A percentile compares a stretch with the other conserved stretches of the same genome.
These are phyloP conservation scores for Drosophila albomicans DNA, from an alignment of 1,140 invertebrate genomes.

Conservation along the genomic window DNA sequence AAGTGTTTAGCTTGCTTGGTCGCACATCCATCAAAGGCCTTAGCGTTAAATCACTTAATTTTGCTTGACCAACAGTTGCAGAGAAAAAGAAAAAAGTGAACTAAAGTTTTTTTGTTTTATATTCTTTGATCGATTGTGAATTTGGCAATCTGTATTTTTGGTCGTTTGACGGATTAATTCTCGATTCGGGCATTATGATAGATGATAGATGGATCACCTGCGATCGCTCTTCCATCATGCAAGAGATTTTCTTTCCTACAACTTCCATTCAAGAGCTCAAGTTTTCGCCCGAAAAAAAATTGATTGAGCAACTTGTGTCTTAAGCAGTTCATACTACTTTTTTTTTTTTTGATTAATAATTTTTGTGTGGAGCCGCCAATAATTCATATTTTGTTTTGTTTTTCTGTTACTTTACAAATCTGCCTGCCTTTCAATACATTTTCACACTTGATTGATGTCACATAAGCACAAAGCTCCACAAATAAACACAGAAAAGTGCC, in stretches of 20 bases:
- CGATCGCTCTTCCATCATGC: constrained; percentile 68
- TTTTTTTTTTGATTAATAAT: constrained; percentile 32
- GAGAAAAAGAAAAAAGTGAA: not conserved
- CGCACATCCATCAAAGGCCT: constrained; percentile 68
- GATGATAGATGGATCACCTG: constrained; percentile 69
- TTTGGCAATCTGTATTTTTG: constrained; percentile 60
- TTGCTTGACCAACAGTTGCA: constrained; percentile 45
- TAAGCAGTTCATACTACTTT: constrained; percentile 51
- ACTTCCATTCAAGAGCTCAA: constrained; percentile 54
- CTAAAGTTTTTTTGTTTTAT: not conserved
- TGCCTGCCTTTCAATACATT: constrained; percentile 17
- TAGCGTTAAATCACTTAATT: constrained; percentile 49
- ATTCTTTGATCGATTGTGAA: constrained; percentile 75
- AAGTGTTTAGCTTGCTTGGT: not conserved
- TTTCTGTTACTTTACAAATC: not conserved
- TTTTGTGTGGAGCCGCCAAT: constrained; percentile 36
- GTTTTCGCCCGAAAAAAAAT: constrained; percentile 68
- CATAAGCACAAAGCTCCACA: constrained; percentile 17
- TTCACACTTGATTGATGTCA: constrained; percentile 70
- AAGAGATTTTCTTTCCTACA: constrained; percentile 20
- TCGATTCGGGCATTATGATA: constrained; percentile 75
- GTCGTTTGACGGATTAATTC: constrained; percentile 77
- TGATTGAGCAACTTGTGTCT: constrained; percentile 75
- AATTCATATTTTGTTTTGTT: constrained; percentile 49
- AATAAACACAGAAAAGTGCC: constrained; percentile 30